phyloP scores from a whole-genome alignment of 1,140 invertebrate genomes.

The Campoletis sonorensis region DNA sequence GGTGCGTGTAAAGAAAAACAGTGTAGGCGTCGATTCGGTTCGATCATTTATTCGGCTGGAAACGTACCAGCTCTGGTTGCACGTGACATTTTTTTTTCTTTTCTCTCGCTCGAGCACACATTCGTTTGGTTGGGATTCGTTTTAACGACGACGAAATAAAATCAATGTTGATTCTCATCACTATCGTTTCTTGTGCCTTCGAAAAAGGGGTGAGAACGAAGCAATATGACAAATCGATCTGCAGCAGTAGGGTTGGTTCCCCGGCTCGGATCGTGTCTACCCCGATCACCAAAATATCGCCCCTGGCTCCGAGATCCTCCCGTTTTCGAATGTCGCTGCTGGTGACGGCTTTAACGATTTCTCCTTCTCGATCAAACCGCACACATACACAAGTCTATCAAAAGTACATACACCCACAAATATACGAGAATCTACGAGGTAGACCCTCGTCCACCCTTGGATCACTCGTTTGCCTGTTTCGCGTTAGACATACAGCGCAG shows the following conservation, averaged over 20 bases:
- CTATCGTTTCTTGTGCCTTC: not conserved
- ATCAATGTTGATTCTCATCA: constrained; percentile 62
- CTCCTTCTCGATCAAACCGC: not conserved
- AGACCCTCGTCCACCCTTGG: constrained; percentile 45
- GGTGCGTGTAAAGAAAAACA: too few species aligned
- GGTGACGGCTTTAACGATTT: constrained; percentile 28
- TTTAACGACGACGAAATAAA: constrained; percentile 58
- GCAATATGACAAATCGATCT: constrained; percentile 12
- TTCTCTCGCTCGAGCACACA: not conserved
- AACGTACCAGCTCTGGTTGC: too few species aligned
- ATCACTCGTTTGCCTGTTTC: constrained; percentile 63
- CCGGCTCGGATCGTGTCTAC: not conserved
- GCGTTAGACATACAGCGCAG: constrained; percentile 55
- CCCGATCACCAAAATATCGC: constrained; percentile 19
- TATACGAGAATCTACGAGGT: not conserved
- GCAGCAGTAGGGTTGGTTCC: not conserved
- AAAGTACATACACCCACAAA: too few species aligned
- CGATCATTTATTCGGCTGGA: too few species aligned
- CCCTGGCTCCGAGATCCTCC: not conserved
- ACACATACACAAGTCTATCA: too few species aligned
- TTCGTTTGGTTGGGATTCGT: constrained; percentile 57
- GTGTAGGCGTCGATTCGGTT: too few species aligned
- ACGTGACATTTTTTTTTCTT: too few species aligned
- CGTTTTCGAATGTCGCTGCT: constrained; percentile 50
- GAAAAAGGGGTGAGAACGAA: constrained; percentile 40